Evolutionary conservation across 2,888 invertebrate species (phyloP).

Genomic region (Mermis nigrescens): DNA sequence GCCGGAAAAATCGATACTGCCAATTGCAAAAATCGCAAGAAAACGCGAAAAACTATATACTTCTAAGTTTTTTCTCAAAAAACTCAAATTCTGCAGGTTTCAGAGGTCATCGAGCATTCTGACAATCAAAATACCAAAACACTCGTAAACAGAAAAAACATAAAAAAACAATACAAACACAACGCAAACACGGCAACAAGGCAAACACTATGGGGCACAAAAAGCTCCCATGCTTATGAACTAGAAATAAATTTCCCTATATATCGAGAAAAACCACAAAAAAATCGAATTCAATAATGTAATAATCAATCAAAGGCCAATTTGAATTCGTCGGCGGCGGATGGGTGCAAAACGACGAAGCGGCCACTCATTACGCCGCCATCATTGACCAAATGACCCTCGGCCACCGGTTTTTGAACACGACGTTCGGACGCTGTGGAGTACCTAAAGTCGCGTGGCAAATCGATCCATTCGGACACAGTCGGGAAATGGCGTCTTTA

Average conservation of each 20-base stretch:
- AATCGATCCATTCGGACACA: constrained; percentile 42
- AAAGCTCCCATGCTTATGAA: neutral
- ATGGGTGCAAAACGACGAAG: constrained; percentile 43
- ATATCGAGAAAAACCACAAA: neutral
- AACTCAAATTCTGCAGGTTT: too few relatives aligned
- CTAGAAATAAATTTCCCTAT: too few relatives aligned
- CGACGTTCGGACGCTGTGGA: constrained; percentile 34
- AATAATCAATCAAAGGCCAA: constrained; percentile 25
- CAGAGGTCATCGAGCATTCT: too few relatives aligned
- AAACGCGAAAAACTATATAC: too few relatives aligned
- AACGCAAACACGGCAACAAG: too few relatives aligned
- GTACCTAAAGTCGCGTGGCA: constrained; percentile 40
- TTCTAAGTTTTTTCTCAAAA: too few relatives aligned
- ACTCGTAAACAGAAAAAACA: too few relatives aligned
- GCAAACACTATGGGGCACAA: neutral
- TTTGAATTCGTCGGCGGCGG: constrained; percentile 39
- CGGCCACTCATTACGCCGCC: constrained; percentile 39
- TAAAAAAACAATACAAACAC: too few relatives aligned
- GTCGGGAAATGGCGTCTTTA: constrained; percentile 39
- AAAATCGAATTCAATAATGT: neutral
- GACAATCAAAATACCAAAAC: too few relatives aligned
- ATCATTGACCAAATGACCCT: constrained; percentile 41
- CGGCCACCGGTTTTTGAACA: constrained; percentile 27
- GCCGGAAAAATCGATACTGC: too few relatives aligned
- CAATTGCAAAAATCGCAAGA: too few relatives aligned